These are phyloP conservation scores for Calliopsis andreniformis DNA, from an alignment of 1,140 invertebrate species.

Conservation along the genomic window DNA sequence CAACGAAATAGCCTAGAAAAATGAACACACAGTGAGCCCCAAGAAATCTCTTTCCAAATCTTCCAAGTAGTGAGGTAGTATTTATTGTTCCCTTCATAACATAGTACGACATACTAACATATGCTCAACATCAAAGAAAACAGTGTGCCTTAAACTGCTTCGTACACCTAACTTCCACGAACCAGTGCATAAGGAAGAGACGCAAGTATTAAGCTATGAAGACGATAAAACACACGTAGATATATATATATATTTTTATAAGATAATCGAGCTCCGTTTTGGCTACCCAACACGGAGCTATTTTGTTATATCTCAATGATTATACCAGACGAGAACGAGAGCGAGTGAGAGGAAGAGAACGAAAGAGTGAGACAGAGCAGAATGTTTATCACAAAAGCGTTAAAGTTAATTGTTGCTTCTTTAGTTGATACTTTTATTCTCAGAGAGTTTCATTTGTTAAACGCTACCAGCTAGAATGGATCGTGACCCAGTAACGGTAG, in stretches of 20 bases:
- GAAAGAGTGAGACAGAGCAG: not conserved
- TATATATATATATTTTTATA: slow-evolving; percentile 40
- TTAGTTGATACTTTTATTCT: not conserved
- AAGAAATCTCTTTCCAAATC: not conserved
- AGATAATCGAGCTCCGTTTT: not conserved
- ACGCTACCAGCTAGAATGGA: not conserved
- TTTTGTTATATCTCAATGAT: not conserved
- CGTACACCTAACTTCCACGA: not conserved
- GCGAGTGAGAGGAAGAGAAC: too few species aligned
- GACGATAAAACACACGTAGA: not conserved
- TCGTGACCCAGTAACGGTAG: too few species aligned
- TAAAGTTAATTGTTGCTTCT: not conserved
- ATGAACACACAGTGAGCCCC: too few species aligned
- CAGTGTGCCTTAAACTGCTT: slow-evolving; percentile 16
- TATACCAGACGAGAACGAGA: too few species aligned
- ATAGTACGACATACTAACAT: not conserved
- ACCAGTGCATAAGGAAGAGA: not conserved
- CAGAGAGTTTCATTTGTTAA: not conserved
- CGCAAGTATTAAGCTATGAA: slow-evolving; percentile 9
- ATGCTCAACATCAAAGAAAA: slow-evolving; percentile 11
- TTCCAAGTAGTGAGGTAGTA: not conserved
- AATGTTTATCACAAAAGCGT: not conserved
- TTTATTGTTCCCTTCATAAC: not conserved
- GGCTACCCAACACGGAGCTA: too few species aligned
- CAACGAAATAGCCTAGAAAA: too few species aligned